A percentile compares a stretch with the other conserved stretches of the same genome.
These are phyloP conservation scores for Teleiodes luculella DNA, from an alignment of 2,888 invertebrate genomes.

Conservation along the genomic window DNA sequence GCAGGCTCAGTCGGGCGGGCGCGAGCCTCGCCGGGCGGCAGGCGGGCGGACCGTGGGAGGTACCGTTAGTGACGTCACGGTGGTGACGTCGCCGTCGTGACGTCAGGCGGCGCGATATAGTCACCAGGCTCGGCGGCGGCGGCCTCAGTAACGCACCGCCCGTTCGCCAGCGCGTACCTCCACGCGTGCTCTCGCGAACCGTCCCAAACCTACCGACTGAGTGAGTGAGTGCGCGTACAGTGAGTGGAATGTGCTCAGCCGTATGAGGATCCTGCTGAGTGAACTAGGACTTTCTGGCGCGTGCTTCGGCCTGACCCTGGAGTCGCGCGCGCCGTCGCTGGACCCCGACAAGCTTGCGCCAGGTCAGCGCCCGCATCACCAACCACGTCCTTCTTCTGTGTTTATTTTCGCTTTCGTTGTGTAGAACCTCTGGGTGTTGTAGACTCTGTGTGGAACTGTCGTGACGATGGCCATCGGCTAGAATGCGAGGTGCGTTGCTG, in stretches of 20 bases:
- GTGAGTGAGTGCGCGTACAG: conserved; percentile 76
- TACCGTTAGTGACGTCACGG: conserved; percentile 76
- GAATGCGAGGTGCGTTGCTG: conserved; percentile 78
- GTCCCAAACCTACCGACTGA: conserved; percentile 53
- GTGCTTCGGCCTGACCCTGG: conserved; percentile 77
- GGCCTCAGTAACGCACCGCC: conserved; percentile 79
- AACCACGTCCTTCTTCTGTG: conserved; percentile 69
- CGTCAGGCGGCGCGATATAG: conserved; percentile 77
- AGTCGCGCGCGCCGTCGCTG: conserved; percentile 71
- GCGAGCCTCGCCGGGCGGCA: conserved; percentile 44
- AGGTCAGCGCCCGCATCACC: conserved; percentile 76
- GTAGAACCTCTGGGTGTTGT: conserved; percentile 74
- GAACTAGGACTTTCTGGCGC: conserved; percentile 77
- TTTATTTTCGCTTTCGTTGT: conserved; percentile 78
- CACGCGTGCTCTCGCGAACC: conserved; percentile 60
- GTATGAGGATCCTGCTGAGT: conserved; percentile 79
- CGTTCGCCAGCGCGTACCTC: conserved; percentile 70
- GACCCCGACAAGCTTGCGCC: conserved; percentile 73
- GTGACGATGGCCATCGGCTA: conserved; percentile 77
- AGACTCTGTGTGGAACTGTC: conserved; percentile 73
- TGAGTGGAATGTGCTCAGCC: conserved; percentile 76
- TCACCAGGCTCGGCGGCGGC: conserved; percentile 74
- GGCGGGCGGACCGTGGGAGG: conserved; percentile 76
- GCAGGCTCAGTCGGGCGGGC: conserved; percentile 77
- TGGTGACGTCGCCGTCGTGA: conserved; percentile 70